Conservation (phyloP, 2,888 invertebrate species). For the Encarsia formosa region DNA sequence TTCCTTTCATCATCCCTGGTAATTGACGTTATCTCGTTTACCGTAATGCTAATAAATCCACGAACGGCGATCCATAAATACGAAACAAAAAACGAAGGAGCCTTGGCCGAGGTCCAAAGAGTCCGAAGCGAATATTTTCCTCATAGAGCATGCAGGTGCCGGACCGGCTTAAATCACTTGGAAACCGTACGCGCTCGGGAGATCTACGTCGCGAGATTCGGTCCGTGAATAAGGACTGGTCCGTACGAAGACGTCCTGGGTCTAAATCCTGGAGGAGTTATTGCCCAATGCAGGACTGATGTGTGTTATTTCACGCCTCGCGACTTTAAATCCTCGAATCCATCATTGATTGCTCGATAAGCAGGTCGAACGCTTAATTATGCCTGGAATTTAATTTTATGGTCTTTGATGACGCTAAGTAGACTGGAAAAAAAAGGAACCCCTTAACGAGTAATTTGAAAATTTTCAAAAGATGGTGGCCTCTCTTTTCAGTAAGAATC, state of each 20-base stretch:
- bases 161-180: slow-evolving; percentile 43
- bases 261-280: too few relatives aligned
- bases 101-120: slow-evolving; percentile 13
- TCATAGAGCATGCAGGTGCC: slow-evolving; percentile 35
- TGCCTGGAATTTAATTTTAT: too few relatives aligned
- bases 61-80: slow-evolving; percentile 41
- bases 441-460: too few relatives aligned
- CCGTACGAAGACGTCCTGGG: slow-evolving; percentile 18
- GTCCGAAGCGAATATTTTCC: slow-evolving; percentile 13
- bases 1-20: background rate
- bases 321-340: too few relatives aligned
- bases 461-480: too few relatives aligned
- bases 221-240: slow-evolving; percentile 26
- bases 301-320: too few relatives aligned
- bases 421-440: too few relatives aligned
- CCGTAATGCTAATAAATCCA: slow-evolving; percentile 42
- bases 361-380: too few relatives aligned
- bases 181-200: slow-evolving; percentile 22
- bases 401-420: too few relatives aligned
- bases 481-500: too few relatives aligned
- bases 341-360: too few relatives aligned
- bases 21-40: slow-evolving; percentile 20
- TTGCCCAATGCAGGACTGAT: too few relatives aligned
- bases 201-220: slow-evolving; percentile 18
- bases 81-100: slow-evolving; percentile 6